Evolutionary conservation across 2,888 invertebrate genomes (phyloP), one percentile per base, ranked within the genome.

Genomic region (Exephanes ischioxanthus): DNA sequence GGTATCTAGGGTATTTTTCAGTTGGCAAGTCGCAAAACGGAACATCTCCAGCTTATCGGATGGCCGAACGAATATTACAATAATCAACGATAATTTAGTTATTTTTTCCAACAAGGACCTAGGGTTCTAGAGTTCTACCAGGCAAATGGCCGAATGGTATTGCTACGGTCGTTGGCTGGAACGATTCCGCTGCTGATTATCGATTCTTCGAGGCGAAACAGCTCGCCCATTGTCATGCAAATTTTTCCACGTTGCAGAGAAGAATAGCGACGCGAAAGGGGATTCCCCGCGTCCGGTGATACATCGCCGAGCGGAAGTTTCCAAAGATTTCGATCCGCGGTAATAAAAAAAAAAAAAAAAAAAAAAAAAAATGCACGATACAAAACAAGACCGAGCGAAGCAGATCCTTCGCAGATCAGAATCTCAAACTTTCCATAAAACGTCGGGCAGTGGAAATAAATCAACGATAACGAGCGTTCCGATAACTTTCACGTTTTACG

Each of bases 171-270:
- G 67, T 85, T 76, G 71, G 58, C 45, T 33, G 83, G 71, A 76
- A 82, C 85, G 82, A 78, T 83, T 77, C 75, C 83, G 73, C 76
- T 45, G 66, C 76, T 71, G 79, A 76, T 83, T 85, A 85, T 85
- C 83, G 85, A 85, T 85, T 85, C 85, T 66, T 61, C 79, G 79
- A 76, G 76, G 67, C 80, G 79, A 83, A 83, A 83, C 83, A 61
- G 80, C 19, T 45, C 61, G 79, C 53, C 85, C 80, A 85, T 85
- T 85, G 83, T 85, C 72, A 85, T 85, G 85, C 83, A 85, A 85
- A 83, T 85, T 72, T 61, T 53, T 72, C 53, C 76, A 76, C 76
- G 61, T 19, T 72, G 53, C 33, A 48, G 55, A 26, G 66, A 55
- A 78, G 41, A 45, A 51, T n/a, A 30, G 61, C 2, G 72, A 73